phyloP scores from a whole-genome alignment of 2,888 invertebrate genomes.

The Clitarchus hookeri region DNA sequence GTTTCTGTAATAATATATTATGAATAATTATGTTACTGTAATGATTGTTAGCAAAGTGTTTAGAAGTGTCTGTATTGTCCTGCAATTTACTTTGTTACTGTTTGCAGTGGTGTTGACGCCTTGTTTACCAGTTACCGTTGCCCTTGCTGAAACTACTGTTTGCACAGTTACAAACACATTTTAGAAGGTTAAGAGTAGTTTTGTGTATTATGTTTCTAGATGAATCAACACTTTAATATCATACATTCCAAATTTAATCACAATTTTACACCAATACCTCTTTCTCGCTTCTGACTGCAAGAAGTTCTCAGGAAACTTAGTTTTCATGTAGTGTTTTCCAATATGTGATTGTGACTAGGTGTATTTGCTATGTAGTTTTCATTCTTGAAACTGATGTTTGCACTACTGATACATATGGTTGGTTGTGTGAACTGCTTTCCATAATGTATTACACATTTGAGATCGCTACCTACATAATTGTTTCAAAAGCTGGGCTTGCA shows the following conservation, averaged over 20 bases:
- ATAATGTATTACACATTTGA: neutral
- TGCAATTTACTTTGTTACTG: too few species aligned
- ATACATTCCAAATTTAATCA: neutral
- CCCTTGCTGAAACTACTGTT: neutral
- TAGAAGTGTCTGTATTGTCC: too few species aligned
- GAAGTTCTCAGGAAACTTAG: neutral
- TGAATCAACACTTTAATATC: neutral
- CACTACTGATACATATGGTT: neutral
- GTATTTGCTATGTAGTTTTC: neutral
- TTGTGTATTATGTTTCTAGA: neutral
- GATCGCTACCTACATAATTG: neutral
- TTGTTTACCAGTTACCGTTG: neutral
- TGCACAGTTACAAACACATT: neutral
- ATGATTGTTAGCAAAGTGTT: neutral
- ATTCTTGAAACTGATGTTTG: neutral
- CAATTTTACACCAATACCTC: neutral
- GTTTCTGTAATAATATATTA: neutral
- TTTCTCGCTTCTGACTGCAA: neutral
- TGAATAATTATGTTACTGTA: neutral
- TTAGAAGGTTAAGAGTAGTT: conserved; percentile 6
- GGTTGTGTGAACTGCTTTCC: neutral
- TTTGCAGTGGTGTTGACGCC: neutral
- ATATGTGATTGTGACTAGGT: neutral
- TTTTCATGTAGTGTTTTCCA: neutral
- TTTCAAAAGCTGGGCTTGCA: neutral